A percentile compares a stretch with the other conserved stretches of the same genome.
Conservation (phyloP, 2,797 vertebrate species). For the Scolopax bukidnonensis region DNA sequence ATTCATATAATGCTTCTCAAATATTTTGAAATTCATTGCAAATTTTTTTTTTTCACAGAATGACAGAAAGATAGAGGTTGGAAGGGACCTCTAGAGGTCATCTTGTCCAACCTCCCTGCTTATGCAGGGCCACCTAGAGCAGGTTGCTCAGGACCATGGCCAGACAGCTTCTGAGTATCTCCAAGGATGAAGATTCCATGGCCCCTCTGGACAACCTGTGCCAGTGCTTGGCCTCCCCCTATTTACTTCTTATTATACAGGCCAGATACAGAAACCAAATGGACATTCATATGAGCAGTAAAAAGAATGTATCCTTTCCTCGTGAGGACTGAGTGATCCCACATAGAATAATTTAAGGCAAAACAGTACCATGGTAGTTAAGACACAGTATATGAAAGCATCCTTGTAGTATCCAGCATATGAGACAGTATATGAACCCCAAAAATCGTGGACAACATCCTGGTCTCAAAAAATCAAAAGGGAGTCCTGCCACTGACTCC, state of each 20-base stretch:
- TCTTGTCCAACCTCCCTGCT: not conserved
- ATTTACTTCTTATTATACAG: not conserved
- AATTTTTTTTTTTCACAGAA: not conserved
- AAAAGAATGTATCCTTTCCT: not conserved
- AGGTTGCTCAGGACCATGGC: too few relatives aligned
- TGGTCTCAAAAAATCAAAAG: not conserved
- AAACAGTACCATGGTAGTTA: not conserved
- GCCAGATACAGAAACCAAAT: not conserved
- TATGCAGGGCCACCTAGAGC: not conserved
- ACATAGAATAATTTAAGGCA: not conserved
- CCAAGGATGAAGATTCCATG: not conserved
- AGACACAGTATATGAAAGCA: not conserved
- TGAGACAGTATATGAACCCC: constrained; percentile 12
- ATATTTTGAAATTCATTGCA: not conserved
- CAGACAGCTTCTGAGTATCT: not conserved
- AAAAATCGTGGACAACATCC: not conserved
- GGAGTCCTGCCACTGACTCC: not conserved
- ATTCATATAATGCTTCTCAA: not conserved
- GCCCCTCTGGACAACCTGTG: not conserved
- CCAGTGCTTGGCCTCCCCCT: not conserved
- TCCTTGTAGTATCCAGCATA: not conserved
- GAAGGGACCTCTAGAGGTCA: not conserved
- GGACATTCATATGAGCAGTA: not conserved
- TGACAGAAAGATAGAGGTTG: not conserved
- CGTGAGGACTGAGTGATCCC: not conserved